Base-by-base conservation (phyloP, 1,140 invertebrate genomes). In the Procambarus virginalis region DNA sequence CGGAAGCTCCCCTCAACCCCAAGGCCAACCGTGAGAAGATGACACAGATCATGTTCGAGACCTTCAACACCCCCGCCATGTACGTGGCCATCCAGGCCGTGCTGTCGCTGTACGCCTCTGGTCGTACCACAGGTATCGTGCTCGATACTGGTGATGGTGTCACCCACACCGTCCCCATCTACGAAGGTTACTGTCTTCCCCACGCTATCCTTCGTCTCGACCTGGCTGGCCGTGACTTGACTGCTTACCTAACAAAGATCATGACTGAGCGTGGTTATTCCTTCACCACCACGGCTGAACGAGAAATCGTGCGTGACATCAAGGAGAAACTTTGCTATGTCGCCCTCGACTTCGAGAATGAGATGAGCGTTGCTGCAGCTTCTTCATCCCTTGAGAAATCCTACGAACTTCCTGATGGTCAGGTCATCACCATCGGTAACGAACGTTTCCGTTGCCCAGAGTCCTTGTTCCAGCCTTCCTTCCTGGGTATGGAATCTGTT, bases 341-440 rank as follows among this genome's bases (percentile, higher is more conserved):
- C 84, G 97, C 97, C 77, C 75, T 89, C 22, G 80, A 93, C 91
- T 93, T 93, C 84, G 88, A 89, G 58, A 85, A 70, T 78, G 88
- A 89, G 88, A 89, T 89, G 46, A 83, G 75, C 34, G 75, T 86
- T 48, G 84, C 84, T 86, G 84, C 84, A 46, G 84, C 84, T 20
- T 86, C 84, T 55, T 86, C 84, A 45, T 86, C 84, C 51, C 84
- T 86, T 49, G 84, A 86, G 75, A 86, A 86, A 75, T 86, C 84
- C 75, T 86, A 86, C 75, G 84, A 86, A 46, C 75, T 86, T 55
- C 84, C 84, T 10, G 84, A 86, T 49, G 97, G 96, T 93, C 97
- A 97, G 94, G 97, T 99, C 93, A 98, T 98, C 95, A 98, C 97
- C 95, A 98, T 98, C 93, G 98, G 98, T 92, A 98, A 97, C 95